Base-by-base conservation (phyloP, 2,113 vertebrate species). In the Danio rerio region DNA sequence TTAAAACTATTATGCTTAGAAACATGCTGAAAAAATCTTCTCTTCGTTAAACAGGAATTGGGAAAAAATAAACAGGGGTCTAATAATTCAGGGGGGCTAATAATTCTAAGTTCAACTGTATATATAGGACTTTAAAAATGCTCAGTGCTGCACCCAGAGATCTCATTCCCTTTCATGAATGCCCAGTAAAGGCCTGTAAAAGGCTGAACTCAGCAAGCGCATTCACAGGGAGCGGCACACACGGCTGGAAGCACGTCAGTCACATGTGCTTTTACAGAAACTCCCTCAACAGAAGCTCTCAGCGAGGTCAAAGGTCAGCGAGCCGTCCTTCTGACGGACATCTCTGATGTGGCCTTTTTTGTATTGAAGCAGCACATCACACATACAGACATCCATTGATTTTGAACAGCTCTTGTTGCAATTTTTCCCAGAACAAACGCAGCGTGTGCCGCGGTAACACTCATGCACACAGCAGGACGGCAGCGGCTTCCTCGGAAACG, bases 311-410 rank as follows among this genome's bases (percentile, higher is more conserved):
- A 79, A 66, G 77, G 21, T 79, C 77, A 42, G 62, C 7, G 31
- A 53, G 21, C 10, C 6, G 1, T 69, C 11, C 70, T 61, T 78
- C 74, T 83, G 65, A 59, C 7, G 74, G 18, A 20, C 47, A 40
- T 70, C 42, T 66, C 42, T 77, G 65, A 69, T 69, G 42, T 66
- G 62, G 21, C 49, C 49, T 12, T 43, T 82, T 82, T 82, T 74
- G 80, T 82, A 73, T 59, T 78, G 12, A 69, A 83, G 55, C 40
- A 63, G 42, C 45, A 68, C 74, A 77, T 70, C 56, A 70, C 81
- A 70, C 74, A 62, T 56, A 50, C 15, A 78, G 47, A 18, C 63
- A 49, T 6, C 45, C 59, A 71, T 78, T 78, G 81, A 83, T 83
- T 83, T 61, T 66, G 21, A 79, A 20, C 31, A 53, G 63, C 58